Conservation (phyloP, 2,888 invertebrate genomes). For the Orthosia gothica region DNA sequence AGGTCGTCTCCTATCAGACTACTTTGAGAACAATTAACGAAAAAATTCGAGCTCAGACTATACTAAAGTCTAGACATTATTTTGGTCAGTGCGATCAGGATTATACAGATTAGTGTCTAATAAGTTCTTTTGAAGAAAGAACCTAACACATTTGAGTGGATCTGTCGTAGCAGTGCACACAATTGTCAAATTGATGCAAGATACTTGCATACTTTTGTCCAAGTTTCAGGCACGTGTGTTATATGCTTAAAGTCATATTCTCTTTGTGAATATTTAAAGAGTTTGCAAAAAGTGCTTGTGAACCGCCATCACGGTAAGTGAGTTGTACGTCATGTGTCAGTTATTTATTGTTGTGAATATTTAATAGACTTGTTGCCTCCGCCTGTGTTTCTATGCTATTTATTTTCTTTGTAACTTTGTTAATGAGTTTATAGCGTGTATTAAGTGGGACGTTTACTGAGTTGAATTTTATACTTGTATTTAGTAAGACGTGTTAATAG, state of each 20-base stretch:
- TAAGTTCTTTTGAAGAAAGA: neutral
- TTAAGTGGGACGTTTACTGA: slow-evolving; percentile 9
- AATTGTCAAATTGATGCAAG: neutral
- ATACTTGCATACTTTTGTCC: neutral
- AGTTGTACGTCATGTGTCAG: slow-evolving; percentile 49
- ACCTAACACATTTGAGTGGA: neutral
- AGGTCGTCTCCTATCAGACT: neutral
- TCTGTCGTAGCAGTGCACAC: neutral
- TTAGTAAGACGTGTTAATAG: slow-evolving; percentile 14
- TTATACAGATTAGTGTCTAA: neutral
- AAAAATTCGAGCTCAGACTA: neutral
- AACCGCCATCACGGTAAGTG: slow-evolving; percentile 43
- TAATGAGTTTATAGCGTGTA: slow-evolving; percentile 24
- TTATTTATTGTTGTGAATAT: slow-evolving; percentile 58
- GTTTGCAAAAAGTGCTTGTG: slow-evolving; percentile 24
- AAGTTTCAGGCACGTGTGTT: neutral
- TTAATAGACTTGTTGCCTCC: slow-evolving; percentile 41
- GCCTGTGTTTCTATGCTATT: slow-evolving; percentile 16
- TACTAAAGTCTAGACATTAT: neutral
- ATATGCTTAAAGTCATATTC: neutral
- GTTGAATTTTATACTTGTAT: slow-evolving; percentile 4
- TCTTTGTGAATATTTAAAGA: slow-evolving; percentile 48
- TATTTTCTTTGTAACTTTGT: slow-evolving; percentile 32
- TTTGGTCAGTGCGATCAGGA: neutral
- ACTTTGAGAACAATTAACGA: neutral